Base-by-base conservation (phyloP, 2,888 invertebrate genomes). In the Ephialtes manifestator region DNA sequence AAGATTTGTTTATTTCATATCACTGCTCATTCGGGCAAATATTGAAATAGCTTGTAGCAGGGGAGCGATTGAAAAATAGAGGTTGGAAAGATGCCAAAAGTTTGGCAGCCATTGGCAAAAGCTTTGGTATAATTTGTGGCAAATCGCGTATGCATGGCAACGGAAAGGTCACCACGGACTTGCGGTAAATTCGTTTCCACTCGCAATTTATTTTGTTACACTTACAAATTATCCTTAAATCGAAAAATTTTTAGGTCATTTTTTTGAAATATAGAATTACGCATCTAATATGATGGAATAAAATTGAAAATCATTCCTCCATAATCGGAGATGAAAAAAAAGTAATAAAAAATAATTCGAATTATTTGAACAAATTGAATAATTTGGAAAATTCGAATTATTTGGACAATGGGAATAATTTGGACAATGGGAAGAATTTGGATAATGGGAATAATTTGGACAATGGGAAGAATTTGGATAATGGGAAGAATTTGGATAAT, bases 1-100 rank as follows among this genome's bases (percentile, higher is more conserved):
- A 80, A 76, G 76, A 72, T 85, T 83, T 72, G 72, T 80, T 83
- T 68, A 71, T 85, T 65, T 53, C 65, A 28, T 83, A 80, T 80
- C 72, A 28, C 48, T 67, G 76, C 58, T 24, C 68, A 63, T 53
- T 35, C 77, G 35, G 46, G 20, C 63, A 60, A 81, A 78, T 70
- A 81, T 74, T 74, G 63, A 74, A 78, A 75, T 28, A 74, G 74
- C 75, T 51, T 68, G 39, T 65, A 39, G 46, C 51, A 51, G 60
- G 15, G 43, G 71, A 39, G 55, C 20, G 70, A 63, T 13, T 43
- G 48, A 74, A 85, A 79, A 82, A 79, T 76, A 58, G 70, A 48
- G 48, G 58, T 76, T 85, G 85, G 85, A 79, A 65, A 24, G 55
- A 11, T 48, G 84, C 81, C 84, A 85, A 75, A 70, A 81, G 10